Evolutionary conservation across 2,113 vertebrate species (phyloP), one percentile per base, ranked within the genome.

Genomic region (Calidris pygmaea): DNA sequence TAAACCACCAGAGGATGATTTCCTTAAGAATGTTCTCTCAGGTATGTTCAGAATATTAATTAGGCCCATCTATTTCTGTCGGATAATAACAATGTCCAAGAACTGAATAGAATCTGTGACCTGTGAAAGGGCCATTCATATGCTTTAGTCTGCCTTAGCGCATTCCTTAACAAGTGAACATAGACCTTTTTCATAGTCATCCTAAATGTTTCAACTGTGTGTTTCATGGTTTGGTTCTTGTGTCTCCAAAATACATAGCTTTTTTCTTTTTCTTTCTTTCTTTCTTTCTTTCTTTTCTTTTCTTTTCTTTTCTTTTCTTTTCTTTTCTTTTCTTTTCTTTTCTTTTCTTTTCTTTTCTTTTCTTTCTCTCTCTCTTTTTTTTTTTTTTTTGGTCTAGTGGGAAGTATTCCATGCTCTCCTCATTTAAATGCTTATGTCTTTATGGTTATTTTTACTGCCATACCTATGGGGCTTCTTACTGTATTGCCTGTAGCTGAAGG

Each of bases 31-130:
- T 98, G 98, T 98, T 98, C 96, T 95, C 97, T 96, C 98, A 98
- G 98, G 98, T 99, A 99, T 99, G 99, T 99, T 98, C 98, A 98
- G 99, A 99, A 99, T 99, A 99, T 99, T 99, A 99, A 99, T 99
- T 99, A 99, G 98, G 98, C 95, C 98, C 98, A 98, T 99, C 99
- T 98, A 99, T 99, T 99, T 99, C 98, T 98, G 97, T 98, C 71
- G 97, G 98, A 99, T 98, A 99, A 99, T 99, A 99, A 99, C 99
- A 99, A 98, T 99, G 99, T 99, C 98, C 98, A 97, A 70, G 87
- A 97, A 96, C 94, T 99, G 98, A 99, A 99, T 99, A 97, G 99
- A 98, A 97, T 98, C 99, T 97, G 97, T 99, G 99, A 99, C 99
- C 99, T 99, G 99, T 99, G 98, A 99, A 99, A 99, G 98, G 98